These are phyloP conservation scores for Pseudolycoriella hygida DNA, from an alignment of 2,888 invertebrate genomes.

Conservation along the genomic window DNA sequence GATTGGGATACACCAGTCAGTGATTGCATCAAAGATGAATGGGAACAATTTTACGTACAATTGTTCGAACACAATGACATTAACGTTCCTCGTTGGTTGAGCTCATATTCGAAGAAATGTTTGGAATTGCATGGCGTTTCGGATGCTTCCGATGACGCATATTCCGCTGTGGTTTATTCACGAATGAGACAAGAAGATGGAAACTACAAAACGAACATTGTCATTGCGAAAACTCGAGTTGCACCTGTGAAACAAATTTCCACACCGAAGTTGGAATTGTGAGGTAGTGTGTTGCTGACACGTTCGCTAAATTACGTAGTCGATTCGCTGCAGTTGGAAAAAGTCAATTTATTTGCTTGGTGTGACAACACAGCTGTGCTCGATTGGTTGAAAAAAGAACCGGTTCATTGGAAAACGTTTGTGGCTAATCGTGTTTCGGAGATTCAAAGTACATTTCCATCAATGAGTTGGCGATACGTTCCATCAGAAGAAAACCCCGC, in stretches of 20 bases:
- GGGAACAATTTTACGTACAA: conserved; percentile 4
- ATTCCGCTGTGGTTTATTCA: not conserved
- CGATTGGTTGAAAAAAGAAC: not conserved
- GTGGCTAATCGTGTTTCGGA: not conserved
- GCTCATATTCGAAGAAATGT: not conserved
- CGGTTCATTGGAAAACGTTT: not conserved
- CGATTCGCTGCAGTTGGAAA: not conserved
- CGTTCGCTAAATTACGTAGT: not conserved
- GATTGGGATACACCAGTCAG: conserved; percentile 10
- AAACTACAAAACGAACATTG: not conserved
- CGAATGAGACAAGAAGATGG: not conserved
- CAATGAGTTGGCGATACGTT: not conserved
- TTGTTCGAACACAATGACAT: not conserved
- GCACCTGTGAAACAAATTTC: not conserved
- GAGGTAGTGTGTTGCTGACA: not conserved
- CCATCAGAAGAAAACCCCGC: not conserved
- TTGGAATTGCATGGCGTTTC: conserved; percentile 1
- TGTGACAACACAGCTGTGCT: not conserved
- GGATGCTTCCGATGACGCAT: not conserved
- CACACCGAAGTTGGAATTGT: not conserved
- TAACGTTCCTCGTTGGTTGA: not conserved
- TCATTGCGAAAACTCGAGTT: not conserved
- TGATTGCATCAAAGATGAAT: not conserved
- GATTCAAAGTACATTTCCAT: not conserved
- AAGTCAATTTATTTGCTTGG: not conserved